Evolutionary conservation across 23 tunicate genomes (phyloP).

Genomic region (Trididemnum nubilum): DNA sequence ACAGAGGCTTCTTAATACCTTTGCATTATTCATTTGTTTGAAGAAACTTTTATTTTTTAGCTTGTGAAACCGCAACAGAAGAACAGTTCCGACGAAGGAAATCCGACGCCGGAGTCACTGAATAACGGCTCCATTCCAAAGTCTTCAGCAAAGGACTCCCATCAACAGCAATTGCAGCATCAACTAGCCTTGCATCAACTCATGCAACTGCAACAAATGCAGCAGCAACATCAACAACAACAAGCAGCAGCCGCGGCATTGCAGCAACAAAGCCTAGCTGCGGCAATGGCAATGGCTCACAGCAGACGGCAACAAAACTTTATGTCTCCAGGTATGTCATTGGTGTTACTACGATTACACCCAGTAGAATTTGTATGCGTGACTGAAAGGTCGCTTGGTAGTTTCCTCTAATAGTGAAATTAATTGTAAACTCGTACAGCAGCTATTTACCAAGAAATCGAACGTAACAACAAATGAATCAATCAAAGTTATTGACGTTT

Average conservation of each 20-base stretch:
- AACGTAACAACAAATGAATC: no score
- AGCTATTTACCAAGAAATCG: no score
- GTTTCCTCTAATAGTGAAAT: no score
- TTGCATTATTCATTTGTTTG: no score
- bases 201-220: constrained; percentile 90
- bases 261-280: constrained; percentile 76
- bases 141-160: neutral
- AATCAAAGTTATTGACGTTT: no score
- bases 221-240: constrained; percentile 81
- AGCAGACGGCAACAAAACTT: constrained; percentile 37
- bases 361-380: no score
- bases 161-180: constrained; percentile 74
- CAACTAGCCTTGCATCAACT: constrained; percentile 90
- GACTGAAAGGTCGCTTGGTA: no score
- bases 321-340: constrained; percentile 2
- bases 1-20: no score
- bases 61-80: no score
- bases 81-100: constrained; percentile 10
- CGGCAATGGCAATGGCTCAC: constrained; percentile 85
- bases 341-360: no score
- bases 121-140: constrained; percentile 6
- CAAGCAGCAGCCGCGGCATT: constrained; percentile 67
- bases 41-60: no score
- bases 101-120: neutral
- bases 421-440: no score